Evolutionary conservation across 2,797 vertebrate species (phyloP), one percentile per base, ranked within the genome.

Genomic region (Pitangus sulphuratus): DNA sequence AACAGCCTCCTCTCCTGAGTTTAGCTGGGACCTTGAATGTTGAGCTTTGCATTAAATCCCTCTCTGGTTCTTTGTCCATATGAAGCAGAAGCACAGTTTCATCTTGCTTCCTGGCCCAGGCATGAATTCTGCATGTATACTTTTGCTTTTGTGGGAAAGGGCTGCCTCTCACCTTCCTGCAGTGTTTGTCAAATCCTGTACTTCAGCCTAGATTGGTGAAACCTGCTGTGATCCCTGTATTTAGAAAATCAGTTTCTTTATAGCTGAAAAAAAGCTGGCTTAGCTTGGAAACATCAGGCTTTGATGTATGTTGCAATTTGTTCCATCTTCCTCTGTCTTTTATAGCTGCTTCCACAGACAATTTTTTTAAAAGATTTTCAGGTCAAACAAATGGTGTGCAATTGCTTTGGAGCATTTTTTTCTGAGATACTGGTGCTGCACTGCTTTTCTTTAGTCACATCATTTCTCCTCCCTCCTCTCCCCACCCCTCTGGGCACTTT

Each of bases 171-270:
- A 54, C 7, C 33, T 81, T 60, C 30, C 30, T 75, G 60, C 33
- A 37, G 11, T 25, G 6, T 78, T 18, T 7, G 6, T 89, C 39
- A 54, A 19, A 10, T 61, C 20, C 40, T 89, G 39, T 42, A 70
- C 44, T 19, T 9, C 42, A 89, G 31, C 66, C 31, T 42, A 53
- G 20, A 48, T 31, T 54, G 33, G 75, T 71, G 62, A 90, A 88
- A 82, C 30, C 47, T 76, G 39, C 47, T 91, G 1, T 51, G 28
- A 76, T 77, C 18, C 19, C 60, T 65, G 2, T 60, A 31, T 71
- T 81, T 92, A 82, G 84, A 87, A 89, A 92, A 92, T 31, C 24
- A 57, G 9, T 69, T 71, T 28, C 35, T 92, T 93, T 93, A 87
- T 91, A 50, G 56, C 30, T 83, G 53, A 54, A 57, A 87, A 90